Evolutionary conservation across 92 coral and sea anemone species (phyloP).

Genomic region (Porites evermanni): DNA sequence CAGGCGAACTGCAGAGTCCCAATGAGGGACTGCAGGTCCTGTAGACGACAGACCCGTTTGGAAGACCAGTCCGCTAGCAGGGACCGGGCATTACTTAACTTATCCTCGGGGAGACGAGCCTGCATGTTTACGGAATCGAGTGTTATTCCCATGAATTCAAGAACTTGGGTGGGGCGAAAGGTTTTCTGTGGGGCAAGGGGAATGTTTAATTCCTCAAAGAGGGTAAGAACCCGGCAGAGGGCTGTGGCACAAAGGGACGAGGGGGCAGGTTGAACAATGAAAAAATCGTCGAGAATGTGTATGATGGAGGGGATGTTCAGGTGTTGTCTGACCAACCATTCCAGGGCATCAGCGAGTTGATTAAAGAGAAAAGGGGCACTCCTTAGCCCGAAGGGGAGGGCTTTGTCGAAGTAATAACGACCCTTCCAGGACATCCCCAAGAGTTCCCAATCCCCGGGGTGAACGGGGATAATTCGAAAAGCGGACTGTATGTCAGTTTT

Average conservation of each 20-base stretch:
- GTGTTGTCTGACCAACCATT: neutral
- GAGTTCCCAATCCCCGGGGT: too few species aligned
- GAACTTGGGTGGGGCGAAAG: too few species aligned
- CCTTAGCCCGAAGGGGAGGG: conserved; percentile 7
- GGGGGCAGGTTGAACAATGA: conserved; percentile 58
- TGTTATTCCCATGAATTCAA: too few species aligned
- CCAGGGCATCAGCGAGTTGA: conserved; percentile 20
- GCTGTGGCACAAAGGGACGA: conserved; percentile 8
- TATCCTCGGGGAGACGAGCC: too few species aligned
- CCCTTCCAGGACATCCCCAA: neutral
- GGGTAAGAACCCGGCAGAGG: conserved; percentile 13
- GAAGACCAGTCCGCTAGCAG: too few species aligned
- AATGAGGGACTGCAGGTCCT: too few species aligned
- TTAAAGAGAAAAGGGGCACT: conserved; percentile 14
- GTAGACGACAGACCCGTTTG: too few species aligned
- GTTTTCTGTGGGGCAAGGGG: conserved; percentile 1
- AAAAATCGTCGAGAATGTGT: conserved; percentile 19
- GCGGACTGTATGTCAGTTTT: too few species aligned
- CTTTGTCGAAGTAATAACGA: neutral
- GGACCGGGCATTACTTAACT: too few species aligned
- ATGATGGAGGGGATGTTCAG: neutral
- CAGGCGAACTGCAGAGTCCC: too few species aligned
- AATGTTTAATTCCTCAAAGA: neutral
- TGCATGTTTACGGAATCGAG: too few species aligned
- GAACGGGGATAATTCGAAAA: too few species aligned